phyloP scores from a whole-genome alignment of 2,888 invertebrate species.

The Hirtodrosophila duncani region DNA sequence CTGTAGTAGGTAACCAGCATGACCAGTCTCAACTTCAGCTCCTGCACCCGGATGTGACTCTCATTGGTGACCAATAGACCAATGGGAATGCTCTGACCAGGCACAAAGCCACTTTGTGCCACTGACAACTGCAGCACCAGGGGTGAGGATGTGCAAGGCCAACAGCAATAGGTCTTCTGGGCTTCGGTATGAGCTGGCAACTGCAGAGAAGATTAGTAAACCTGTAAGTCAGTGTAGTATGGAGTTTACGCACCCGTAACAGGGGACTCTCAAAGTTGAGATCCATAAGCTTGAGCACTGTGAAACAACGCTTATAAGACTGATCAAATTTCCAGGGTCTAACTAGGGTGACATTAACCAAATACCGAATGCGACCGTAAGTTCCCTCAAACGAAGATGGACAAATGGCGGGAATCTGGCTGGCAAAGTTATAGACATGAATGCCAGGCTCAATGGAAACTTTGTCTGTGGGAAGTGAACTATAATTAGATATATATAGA shows the following conservation, averaged over 20 bases:
- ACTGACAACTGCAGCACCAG: conserved; percentile 59
- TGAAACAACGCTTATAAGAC: conserved; percentile 83
- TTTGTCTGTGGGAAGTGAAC: no score
- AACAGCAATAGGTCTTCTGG: conserved; percentile 68
- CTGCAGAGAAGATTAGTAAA: conserved; percentile 28
- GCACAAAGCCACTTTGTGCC: conserved; percentile 73
- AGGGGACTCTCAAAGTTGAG: conserved; percentile 77
- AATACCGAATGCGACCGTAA: conserved; percentile 80
- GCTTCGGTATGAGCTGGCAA: conserved; percentile 55
- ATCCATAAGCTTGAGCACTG: conserved; percentile 87
- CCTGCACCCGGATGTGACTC: conserved; percentile 79
- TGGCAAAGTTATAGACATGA: conserved; percentile 79
- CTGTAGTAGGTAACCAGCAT: conserved; percentile 65
- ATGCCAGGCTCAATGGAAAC: conserved; percentile 78
- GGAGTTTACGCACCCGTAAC: conserved; percentile 33
- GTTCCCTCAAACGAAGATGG: conserved; percentile 80
- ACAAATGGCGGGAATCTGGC: conserved; percentile 78
- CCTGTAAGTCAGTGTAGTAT: no score
- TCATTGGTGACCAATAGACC: conserved; percentile 80
- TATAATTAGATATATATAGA: neutral
- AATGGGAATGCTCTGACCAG: conserved; percentile 69
- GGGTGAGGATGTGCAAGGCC: conserved; percentile 66
- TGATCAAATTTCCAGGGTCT: conserved; percentile 91
- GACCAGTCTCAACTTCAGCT: conserved; percentile 55
- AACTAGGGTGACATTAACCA: conserved; percentile 83